Percentiles rank a stretch among this genome's conserved stretches.
Evolutionary conservation across 1,140 invertebrate species (phyloP).

Genomic region (Meloidogyne floridensis): DNA sequence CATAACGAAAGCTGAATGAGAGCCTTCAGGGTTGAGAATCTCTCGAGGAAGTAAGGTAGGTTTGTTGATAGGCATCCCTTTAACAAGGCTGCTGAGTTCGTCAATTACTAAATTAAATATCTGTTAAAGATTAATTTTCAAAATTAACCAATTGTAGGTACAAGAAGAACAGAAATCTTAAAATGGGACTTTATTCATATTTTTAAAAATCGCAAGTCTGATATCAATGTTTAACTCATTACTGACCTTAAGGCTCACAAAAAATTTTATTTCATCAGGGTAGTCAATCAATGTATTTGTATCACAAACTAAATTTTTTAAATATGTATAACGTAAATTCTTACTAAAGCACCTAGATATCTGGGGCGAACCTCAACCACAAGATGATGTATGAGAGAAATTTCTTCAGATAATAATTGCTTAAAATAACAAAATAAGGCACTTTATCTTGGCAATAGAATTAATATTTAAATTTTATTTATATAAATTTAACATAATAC

Average conservation of each 20-base stretch:
- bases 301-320: constrained; percentile 72
- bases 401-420: constrained; percentile 17
- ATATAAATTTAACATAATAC: neutral
- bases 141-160: constrained; percentile 82
- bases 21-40: constrained; percentile 34
- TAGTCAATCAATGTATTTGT: constrained; percentile 97
- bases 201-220: neutral
- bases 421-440: neutral
- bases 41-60: constrained; percentile 49
- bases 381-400: constrained; percentile 12
- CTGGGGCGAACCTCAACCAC: constrained; percentile 29
- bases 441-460: neutral
- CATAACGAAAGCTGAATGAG: constrained; percentile 70
- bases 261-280: constrained; percentile 75
- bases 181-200: constrained; percentile 56
- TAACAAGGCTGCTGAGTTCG: constrained; percentile 80
- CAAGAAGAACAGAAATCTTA: constrained; percentile 80
- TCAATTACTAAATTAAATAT: constrained; percentile 75
- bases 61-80: constrained; percentile 69
- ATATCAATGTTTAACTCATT: too few relatives aligned
- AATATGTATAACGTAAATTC: neutral
- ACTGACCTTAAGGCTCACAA: constrained; percentile 68
- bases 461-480: neutral
- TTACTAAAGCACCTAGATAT: constrained; percentile 27
- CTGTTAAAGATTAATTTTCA: neutral